Conservation (phyloP, 2,113 vertebrate genomes). For the Albula goreensis region DNA sequence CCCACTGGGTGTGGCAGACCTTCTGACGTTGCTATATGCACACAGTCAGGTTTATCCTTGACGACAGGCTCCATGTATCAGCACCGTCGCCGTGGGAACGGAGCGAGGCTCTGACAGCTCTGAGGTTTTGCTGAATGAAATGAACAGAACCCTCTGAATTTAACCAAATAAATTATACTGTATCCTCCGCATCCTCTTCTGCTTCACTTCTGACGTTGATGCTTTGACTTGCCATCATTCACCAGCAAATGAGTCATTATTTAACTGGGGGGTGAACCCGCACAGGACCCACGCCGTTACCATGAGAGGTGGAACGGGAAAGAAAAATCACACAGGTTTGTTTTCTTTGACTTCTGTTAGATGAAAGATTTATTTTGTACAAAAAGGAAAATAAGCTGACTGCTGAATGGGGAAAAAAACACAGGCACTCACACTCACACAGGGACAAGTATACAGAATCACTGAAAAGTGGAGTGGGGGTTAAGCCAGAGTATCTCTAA, state of each 20-base stretch:
- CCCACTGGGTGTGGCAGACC: too few species aligned
- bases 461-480: background rate
- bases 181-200: background rate
- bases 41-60: background rate
- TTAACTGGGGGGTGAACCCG: too few species aligned
- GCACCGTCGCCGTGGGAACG: background rate
- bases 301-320: background rate
- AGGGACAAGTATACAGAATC: too few species aligned
- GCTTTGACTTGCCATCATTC: background rate
- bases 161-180: background rate
- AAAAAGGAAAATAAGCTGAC: background rate
- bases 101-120: background rate
- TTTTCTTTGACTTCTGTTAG: background rate
- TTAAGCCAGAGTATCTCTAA: background rate
- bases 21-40: background rate
- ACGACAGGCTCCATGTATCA: background rate
- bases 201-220: background rate
- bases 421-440: background rate
- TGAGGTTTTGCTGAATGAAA: background rate
- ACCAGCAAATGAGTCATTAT: background rate
- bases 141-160: background rate
- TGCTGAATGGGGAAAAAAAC: background rate
- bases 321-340: background rate
- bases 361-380: background rate
- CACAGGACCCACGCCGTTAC: background rate